phyloP scores from a whole-genome alignment of 2,113 vertebrate genomes.

The Gymnocephalus cernua region DNA sequence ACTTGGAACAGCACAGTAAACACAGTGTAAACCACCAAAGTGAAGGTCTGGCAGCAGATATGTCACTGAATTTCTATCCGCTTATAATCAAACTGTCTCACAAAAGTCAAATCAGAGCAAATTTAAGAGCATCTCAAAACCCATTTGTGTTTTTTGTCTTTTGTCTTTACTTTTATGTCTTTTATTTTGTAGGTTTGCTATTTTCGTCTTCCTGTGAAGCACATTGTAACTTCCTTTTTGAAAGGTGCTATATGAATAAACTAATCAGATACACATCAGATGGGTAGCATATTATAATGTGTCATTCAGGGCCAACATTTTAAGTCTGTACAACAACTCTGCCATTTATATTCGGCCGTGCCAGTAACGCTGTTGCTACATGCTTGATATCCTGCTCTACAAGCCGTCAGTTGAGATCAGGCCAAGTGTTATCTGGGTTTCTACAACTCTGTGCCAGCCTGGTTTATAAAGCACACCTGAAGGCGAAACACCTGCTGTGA shows the following conservation, averaged over 20 bases:
- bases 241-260: background rate
- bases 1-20: background rate
- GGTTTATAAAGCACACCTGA: background rate
- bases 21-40: too few relatives aligned
- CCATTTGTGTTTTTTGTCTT: background rate
- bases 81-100: background rate
- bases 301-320: background rate
- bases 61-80: background rate
- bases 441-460: background rate
- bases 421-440: background rate
- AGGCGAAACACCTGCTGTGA: background rate
- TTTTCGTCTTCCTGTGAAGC: background rate
- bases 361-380: background rate
- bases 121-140: background rate
- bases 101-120: background rate
- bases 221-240: background rate
- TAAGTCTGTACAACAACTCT: background rate
- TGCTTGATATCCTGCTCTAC: background rate
- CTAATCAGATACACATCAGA: too few relatives aligned
- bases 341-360: background rate
- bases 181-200: background rate
- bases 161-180: background rate
- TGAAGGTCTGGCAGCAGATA: background rate
- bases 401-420: background rate
- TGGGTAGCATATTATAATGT: background rate